Percentiles rank a stretch among this genome's conserved stretches.
Conservation (phyloP, 2,888 invertebrate genomes). For the Aphodius sticticus region DNA sequence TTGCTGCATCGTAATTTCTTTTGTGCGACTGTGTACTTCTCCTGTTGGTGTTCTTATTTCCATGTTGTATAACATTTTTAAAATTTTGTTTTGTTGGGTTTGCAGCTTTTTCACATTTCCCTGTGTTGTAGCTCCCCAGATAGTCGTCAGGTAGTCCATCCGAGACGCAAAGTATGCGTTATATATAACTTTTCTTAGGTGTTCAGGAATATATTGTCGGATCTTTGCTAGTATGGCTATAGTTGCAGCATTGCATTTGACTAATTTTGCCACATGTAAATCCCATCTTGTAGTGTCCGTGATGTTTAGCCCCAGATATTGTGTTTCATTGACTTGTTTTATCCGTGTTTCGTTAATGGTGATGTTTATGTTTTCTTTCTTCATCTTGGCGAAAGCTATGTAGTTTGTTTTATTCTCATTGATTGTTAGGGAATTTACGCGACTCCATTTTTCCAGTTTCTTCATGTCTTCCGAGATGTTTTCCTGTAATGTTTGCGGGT, state of each 20-base stretch:
- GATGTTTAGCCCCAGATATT: no score
- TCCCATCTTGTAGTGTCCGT: no score
- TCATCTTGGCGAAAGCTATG: not conserved
- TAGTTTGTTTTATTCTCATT: slow-evolving; percentile 13
- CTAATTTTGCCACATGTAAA: not conserved
- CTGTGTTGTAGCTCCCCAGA: slow-evolving; percentile 13
- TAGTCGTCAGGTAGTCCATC: slow-evolving; percentile 12
- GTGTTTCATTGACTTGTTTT: not conserved
- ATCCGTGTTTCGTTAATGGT: not conserved
- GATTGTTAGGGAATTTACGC: slow-evolving; percentile 5
- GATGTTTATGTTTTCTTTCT: not conserved
- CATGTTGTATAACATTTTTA: slow-evolving; percentile 22
- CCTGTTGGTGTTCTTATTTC: slow-evolving; percentile 12
- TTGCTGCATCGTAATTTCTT: not conserved
- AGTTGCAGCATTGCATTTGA: no score
- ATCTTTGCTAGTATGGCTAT: not conserved
- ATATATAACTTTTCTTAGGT: not conserved
- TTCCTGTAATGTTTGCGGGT: not conserved
- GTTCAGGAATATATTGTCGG: not conserved
- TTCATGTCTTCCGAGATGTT: slow-evolving; percentile 15
- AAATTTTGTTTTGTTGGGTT: slow-evolving; percentile 22
- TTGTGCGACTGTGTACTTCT: not conserved
- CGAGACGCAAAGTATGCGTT: not conserved
- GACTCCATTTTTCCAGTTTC: slow-evolving; percentile 10
- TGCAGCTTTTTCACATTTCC: slow-evolving; percentile 19